phyloP scores from a whole-genome alignment of 2,797 vertebrate genomes.

The Denticeps clupeoides region DNA sequence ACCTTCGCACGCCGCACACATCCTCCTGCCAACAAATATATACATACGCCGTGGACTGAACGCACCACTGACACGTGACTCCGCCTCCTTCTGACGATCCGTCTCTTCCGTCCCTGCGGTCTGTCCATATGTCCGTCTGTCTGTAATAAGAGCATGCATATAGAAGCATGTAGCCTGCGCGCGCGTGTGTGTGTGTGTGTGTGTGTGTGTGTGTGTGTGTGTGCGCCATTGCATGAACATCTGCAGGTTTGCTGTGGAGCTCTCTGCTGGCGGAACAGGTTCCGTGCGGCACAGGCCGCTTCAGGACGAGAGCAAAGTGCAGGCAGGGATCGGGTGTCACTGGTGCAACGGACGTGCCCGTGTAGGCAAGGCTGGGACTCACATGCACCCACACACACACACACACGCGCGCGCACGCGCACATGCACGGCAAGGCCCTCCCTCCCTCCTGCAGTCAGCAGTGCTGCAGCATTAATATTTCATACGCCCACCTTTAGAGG shows the following conservation, averaged over 20 bases:
- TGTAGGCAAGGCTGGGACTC: constrained; percentile 9
- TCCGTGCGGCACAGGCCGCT: no score
- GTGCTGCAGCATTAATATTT: constrained; percentile 46
- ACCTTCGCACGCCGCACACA: no score
- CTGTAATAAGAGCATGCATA: no score
- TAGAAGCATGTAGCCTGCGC: no score
- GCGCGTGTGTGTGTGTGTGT: no score
- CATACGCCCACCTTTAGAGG: constrained; percentile 33
- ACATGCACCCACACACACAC: neutral
- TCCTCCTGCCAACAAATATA: no score
- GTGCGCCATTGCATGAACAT: neutral
- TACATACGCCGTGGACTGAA: no score
- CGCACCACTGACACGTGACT: no score
- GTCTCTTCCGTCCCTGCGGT: no score
- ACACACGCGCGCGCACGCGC: constrained; percentile 10
- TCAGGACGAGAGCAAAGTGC: constrained; percentile 12
- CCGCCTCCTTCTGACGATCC: no score
- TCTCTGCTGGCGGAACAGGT: neutral
- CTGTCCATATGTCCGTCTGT: no score
- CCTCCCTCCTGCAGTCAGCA: constrained; percentile 29
- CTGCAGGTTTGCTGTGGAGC: neutral
- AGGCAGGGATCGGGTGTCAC: constrained; percentile 27
- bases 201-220: no score
- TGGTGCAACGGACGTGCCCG: constrained; percentile 15
- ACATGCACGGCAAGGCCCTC: constrained; percentile 17